phyloP scores from a whole-genome alignment of 2,797 vertebrate species.

The Eulemur coronatus region DNA sequence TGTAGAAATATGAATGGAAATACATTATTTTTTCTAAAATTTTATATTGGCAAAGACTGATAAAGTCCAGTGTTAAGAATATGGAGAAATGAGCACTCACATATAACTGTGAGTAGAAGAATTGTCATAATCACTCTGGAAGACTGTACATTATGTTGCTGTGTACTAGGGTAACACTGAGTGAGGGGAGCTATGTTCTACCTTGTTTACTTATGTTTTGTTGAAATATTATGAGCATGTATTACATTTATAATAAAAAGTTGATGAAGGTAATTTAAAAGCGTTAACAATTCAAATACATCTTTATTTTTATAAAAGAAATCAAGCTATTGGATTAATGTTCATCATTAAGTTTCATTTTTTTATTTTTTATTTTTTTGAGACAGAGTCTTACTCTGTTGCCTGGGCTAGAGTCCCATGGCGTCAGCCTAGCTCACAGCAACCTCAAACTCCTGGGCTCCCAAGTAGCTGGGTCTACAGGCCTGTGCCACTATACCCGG shows the following conservation, averaged over 20 bases:
- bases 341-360: neutral
- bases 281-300: neutral
- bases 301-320: constrained; percentile 13
- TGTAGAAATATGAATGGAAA: constrained; percentile 26
- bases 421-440: too few species aligned
- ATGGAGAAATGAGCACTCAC: neutral
- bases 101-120: neutral
- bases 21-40: constrained; percentile 26
- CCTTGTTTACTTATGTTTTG: neutral
- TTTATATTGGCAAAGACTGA: neutral
- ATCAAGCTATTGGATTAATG: neutral
- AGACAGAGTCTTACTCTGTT: neutral
- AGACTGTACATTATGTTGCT: neutral
- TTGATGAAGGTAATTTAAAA: neutral
- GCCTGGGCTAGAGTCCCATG: neutral
- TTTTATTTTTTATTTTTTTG: neutral
- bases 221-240: neutral
- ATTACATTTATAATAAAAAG: constrained; percentile 34
- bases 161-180: neutral
- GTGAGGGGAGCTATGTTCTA: neutral
- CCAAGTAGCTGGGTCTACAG: too few species aligned
- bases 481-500: too few species aligned
- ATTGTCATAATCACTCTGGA: neutral
- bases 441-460: too few species aligned
- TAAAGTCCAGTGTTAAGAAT: neutral